Evolutionary conservation across 2,113 vertebrate species (phyloP), one percentile per base, ranked within the genome.

Genomic region (Meleagris gallopavo): DNA sequence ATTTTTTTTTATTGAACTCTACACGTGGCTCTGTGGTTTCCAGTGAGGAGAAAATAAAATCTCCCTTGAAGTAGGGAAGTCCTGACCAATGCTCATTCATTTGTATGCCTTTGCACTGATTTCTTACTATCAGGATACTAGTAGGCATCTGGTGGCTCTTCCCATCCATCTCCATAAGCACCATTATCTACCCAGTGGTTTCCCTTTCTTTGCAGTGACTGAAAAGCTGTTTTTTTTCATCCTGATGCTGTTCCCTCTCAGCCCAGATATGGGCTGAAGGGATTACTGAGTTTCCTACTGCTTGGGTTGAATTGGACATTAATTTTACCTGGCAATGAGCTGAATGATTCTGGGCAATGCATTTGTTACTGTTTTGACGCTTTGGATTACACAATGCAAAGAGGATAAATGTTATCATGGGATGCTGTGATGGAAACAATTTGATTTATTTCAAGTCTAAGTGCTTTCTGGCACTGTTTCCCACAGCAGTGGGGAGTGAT

Each of bases 401-500:
- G 84, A 90, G 94, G 91, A 92, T 92, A 89, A 94, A 76, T 0
- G 11, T 93, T 87, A 69, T 65, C 80, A 36, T 41, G 91, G 91
- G 94, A 73, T 73, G 89, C 66, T 86, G 88, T 3, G n/a, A 87
- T 60, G 86, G 66, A 77, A 83, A 50, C 66, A 80, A 93, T 80
- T 86, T 66, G 62, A 55, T 60, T 90, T 20, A 12, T 85, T 93
- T 83, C 82, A 55, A 70, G 90, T 60, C 93, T 93, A 50, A 94
- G 72, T 83, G 91, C 22, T 79, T 83, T 61, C 41, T 94, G 96
- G 95, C 91, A 40, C 6, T 0, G 9, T 7, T 71, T 74, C 75
- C 21, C 1, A 1, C 11, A 32, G 80, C 0, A 2, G 2, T 7
- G 61, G 45, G 77, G 29, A 61, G 66, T 0, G 1, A 38, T 1